Base-by-base conservation (phyloP, 2,888 invertebrate genomes). In the Willowsia nigromaculata region DNA sequence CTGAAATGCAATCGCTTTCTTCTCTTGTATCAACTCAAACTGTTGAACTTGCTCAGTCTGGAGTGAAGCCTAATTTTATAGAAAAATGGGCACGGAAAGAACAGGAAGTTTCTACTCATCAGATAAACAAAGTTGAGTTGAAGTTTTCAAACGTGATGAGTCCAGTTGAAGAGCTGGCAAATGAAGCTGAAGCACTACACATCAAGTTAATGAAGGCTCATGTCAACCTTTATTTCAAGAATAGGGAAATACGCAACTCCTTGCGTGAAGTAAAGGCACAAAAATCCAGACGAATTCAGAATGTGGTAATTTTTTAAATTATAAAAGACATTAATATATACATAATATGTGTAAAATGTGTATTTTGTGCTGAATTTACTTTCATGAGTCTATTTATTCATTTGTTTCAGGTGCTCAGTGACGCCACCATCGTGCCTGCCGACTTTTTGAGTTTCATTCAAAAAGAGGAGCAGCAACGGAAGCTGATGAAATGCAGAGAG, bases 111-210 rank as follows among this genome's bases (percentile, higher is more conserved):
- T 78, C 80, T 9, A 15, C 27, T 1, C 25, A 25, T 4, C 59
- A 71, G 6, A 30, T 89, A n/a, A 56, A 47, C 0, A 47, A 22
- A 9, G 40, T 80, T 6, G 30, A 53, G 11, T 0, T 6, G 18
- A 85, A 85, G 25, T 85, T 80, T 81, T 68, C 89, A 27, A 80
- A 89, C 43, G 85, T 85, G n/a, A 89, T 89, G 89, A 85, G 18
- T 74, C 89, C 85, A 4, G 30, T 85, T 0, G 89, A 89, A 59
- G 85, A 85, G 43, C 68, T 89, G 13, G 22, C 80, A 25, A 80
- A 40, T 6, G 89, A 89, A 33, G 89, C 81, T 0, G 85, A 89
- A 18, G 62, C 56, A n/a, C 59, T 89, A 0, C 40, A 89, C 22
- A 25, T 37, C 0, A 89, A 85, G 22, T 56, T 89, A n/a, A 85